These are phyloP conservation scores for Morone chrysops DNA, from an alignment of 2,113 vertebrate species.

Conservation along the genomic window DNA sequence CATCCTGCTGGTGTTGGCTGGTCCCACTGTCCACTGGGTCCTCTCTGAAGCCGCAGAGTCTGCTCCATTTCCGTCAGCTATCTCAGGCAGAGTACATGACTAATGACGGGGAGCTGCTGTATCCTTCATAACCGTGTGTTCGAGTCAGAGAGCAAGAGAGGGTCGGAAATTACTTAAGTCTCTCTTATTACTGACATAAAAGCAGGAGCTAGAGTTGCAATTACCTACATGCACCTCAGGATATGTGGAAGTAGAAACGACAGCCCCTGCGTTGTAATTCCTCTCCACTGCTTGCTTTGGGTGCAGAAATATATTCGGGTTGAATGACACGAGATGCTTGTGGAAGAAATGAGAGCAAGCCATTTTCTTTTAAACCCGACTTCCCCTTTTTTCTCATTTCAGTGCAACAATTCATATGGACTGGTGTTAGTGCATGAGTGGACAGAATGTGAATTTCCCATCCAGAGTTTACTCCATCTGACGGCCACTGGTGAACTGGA, in stretches of 20 bases:
- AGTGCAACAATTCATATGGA: slow-evolving; percentile 16
- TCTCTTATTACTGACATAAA: slow-evolving; percentile 61
- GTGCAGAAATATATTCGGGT: neutral
- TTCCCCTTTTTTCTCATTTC: slow-evolving; percentile 43
- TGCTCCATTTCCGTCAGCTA: slow-evolving; percentile 44
- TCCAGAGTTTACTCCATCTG: slow-evolving; percentile 37
- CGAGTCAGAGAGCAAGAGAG: slow-evolving; percentile 22
- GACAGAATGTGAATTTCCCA: slow-evolving; percentile 46
- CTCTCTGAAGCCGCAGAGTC: slow-evolving; percentile 31
- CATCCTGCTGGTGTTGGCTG: slow-evolving; percentile 68
- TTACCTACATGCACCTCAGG: slow-evolving; percentile 41
- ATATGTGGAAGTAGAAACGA: slow-evolving; percentile 28
- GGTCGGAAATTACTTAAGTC: slow-evolving; percentile 51
- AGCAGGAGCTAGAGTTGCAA: slow-evolving; percentile 47
- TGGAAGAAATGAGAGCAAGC: slow-evolving; percentile 27
- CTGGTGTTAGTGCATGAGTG: slow-evolving; percentile 43
- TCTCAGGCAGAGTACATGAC: slow-evolving; percentile 10
- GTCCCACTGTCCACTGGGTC: slow-evolving; percentile 38
- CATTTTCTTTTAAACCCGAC: slow-evolving; percentile 13
- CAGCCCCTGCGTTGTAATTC: neutral
- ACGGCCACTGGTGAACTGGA: slow-evolving; percentile 32
- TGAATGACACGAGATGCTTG: slow-evolving; percentile 1
- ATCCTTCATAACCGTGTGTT: slow-evolving; percentile 14
- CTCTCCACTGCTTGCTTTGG: slow-evolving; percentile 3
- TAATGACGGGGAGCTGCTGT: slow-evolving; percentile 38